A percentile compares a stretch with the other conserved stretches of the same genome.
phyloP scores from a whole-genome alignment of 2,113 vertebrate species.

The Pongo abelii region DNA sequence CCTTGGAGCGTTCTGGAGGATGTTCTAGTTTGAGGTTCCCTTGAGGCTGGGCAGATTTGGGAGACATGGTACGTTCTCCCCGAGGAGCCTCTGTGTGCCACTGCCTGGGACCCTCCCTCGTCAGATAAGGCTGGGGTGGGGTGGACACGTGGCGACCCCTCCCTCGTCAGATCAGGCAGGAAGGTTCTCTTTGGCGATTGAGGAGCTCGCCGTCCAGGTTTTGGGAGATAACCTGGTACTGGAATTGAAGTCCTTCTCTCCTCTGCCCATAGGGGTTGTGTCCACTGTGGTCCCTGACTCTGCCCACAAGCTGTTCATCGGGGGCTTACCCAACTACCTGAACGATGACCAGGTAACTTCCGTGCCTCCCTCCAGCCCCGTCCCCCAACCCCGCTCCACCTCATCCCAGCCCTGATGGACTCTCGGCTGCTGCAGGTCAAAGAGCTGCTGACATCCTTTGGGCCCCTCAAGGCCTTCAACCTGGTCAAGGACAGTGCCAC shows the following conservation, averaged over 20 bases:
- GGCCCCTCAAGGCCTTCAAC: conserved; percentile 95
- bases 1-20: fast-evolving
- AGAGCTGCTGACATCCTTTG: conserved; percentile 93
- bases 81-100: neutral
- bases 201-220: neutral
- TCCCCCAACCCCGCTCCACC: too few relatives aligned
- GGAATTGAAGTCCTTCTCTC: neutral
- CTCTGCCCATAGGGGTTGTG: conserved; percentile 87
- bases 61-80: neutral
- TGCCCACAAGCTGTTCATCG: conserved; percentile 94
- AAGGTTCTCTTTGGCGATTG: neutral
- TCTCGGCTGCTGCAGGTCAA: conserved; percentile 86
- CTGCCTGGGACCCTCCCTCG: too few relatives aligned
- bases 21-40: neutral
- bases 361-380: fast-evolving
- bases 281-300: conserved; percentile 96
- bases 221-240: neutral
- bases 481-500: conserved; percentile 96
- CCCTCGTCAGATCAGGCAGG: neutral
- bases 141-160: fast-evolving
- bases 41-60: neutral
- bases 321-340: conserved; percentile 93
- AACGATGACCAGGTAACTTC: conserved; percentile 93
- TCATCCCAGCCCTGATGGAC: neutral
- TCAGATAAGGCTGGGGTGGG: neutral